Evolutionary conservation across 2,888 invertebrate genomes (phyloP).

Genomic region (Drosophila austrosaltans): DNA sequence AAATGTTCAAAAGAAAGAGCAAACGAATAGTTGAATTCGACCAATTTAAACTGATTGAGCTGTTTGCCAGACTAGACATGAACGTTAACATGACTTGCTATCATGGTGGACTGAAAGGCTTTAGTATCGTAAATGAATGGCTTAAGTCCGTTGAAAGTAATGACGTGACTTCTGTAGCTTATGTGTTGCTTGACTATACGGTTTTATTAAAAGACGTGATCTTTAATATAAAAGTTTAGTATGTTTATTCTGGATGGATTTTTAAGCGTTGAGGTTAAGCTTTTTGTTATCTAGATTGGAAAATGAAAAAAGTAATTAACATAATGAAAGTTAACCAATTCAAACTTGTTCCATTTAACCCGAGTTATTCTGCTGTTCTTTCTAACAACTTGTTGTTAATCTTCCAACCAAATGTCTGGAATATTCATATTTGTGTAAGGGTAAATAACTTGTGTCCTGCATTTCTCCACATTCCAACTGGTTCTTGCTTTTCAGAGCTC

Average conservation of each 20-base stretch:
- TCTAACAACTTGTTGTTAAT: not conserved
- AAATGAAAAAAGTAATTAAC: no score
- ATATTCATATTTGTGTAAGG: not conserved
- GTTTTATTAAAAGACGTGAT: not conserved
- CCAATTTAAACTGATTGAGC: constrained; percentile 62
- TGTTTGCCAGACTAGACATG: constrained; percentile 30
- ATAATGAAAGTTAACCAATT: no score
- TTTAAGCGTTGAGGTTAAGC: no score
- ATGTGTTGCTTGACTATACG: not conserved
- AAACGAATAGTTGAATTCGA: constrained; percentile 23
- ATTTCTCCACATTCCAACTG: not conserved
- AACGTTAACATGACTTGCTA: constrained; percentile 34
- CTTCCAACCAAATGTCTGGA: not conserved
- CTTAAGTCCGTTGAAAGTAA: constrained; percentile 17
- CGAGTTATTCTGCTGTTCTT: no score
- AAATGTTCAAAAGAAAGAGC: constrained; percentile 48
- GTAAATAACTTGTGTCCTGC: not conserved
- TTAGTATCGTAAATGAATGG: constrained; percentile 9
- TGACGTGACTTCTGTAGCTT: not conserved
- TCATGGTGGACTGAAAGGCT: not conserved
- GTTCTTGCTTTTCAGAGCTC: not conserved
- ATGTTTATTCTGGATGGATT: not conserved
- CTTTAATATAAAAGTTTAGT: not conserved
- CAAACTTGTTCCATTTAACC: no score
- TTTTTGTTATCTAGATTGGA: no score